Evolutionary conservation across 2,113 vertebrate genomes (phyloP).

Genomic region (Gadus chalcogrammus): DNA sequence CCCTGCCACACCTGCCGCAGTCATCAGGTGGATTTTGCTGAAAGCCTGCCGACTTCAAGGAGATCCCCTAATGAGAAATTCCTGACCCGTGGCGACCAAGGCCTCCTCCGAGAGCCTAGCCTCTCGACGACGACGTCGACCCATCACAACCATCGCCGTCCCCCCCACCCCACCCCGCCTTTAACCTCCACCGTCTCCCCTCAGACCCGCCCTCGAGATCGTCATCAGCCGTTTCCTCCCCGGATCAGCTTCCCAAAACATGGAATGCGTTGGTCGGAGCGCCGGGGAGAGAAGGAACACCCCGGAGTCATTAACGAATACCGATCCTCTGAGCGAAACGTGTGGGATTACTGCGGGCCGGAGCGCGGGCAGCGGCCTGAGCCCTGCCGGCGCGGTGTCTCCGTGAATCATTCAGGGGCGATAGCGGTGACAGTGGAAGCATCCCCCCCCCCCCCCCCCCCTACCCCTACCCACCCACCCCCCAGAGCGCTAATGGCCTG

Average conservation of each 20-base stretch:
- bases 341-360: not conserved
- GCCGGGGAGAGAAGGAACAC: no score
- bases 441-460: not conserved
- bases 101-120: constrained; percentile 54
- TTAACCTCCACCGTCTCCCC: not conserved
- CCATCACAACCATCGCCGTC: constrained; percentile 27
- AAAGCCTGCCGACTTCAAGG: constrained; percentile 78
- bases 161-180: constrained; percentile 26
- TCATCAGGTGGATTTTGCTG: constrained; percentile 76
- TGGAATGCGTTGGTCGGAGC: not conserved
- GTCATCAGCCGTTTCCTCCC: not conserved
- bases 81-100: constrained; percentile 73
- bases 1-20: constrained; percentile 73
- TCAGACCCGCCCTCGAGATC: not conserved
- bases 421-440: constrained; percentile 1
- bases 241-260: not conserved
- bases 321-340: not conserved
- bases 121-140: constrained; percentile 29
- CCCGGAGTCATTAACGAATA: constrained; percentile 2
- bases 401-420: not conserved
- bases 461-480: no score
- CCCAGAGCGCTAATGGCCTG: not conserved
- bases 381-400: not conserved
- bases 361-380: not conserved
- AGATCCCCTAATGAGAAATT: constrained; percentile 81